phyloP scores from a whole-genome alignment of 2,797 vertebrate species.

The Zonotrichia albicollis region DNA sequence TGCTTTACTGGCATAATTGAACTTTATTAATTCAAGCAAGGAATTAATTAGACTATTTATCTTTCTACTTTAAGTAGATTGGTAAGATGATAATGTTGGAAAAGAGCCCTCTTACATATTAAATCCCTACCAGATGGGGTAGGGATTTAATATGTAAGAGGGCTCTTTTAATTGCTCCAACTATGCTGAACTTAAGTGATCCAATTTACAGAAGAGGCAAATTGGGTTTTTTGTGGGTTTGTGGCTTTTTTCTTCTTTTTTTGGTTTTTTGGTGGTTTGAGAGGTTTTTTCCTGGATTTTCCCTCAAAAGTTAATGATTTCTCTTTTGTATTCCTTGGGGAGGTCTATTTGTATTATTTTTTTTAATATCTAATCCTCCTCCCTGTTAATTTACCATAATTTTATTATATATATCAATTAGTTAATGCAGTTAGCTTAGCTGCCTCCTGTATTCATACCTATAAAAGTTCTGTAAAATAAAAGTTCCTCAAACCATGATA shows the following conservation, averaged over 20 bases:
- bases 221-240: background rate
- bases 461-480: background rate
- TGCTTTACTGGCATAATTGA: background rate
- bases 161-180: background rate
- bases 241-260: background rate
- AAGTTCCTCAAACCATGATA: background rate
- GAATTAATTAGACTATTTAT: background rate
- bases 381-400: background rate
- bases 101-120: background rate
- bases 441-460: background rate
- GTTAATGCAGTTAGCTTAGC: background rate
- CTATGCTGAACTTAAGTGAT: background rate
- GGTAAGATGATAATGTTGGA: background rate
- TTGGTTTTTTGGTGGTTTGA: background rate
- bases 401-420: background rate
- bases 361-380: background rate
- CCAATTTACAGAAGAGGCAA: background rate
- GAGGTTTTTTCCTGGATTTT: background rate
- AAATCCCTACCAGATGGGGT: background rate
- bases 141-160: too few species aligned
- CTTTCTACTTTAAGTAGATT: background rate
- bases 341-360: background rate
- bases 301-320: background rate
- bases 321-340: rapidly evolving
- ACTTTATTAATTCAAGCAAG: background rate